Evolutionary conservation across 1,140 invertebrate species (phyloP), one percentile per base, ranked within the genome.

Genomic region (Carcinoscorpius rotundicauda): DNA sequence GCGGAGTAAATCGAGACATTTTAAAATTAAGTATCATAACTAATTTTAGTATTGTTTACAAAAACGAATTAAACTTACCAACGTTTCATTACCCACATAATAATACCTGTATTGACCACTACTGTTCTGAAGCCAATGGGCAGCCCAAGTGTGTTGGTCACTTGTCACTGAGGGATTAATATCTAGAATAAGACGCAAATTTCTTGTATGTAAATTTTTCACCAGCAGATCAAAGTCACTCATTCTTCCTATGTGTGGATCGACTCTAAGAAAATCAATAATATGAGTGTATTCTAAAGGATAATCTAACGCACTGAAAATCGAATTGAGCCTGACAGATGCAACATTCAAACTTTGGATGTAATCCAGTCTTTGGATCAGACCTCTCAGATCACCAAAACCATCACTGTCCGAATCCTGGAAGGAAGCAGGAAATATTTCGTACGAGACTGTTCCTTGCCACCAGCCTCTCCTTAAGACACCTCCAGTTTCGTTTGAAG

Each of bases 401-500:
- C 71, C 71, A 60, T 72, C 70, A 8, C 64, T 76, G 71, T 86
- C 82, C 0, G 85, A 84, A 72, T 90, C 87, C 74, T 87, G 82
- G 73, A 89, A 91, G 57, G 87, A 88, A 0, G 85, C 85, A 4
- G 87, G 87, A 71, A 89, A 89, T 62, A 92, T 83, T 77, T 91
- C 87, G 73, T 91, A 91, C 71, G 91, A 85, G 3, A 89, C 78
- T 62, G 82, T 83, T 10, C 87, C 87, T 78, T 89, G 86, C 79
- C 87, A 88, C 89, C 89, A 93, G 63, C 85, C 52, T 6, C 53
- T 62, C 3, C 29, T 55, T 4, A 29, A 6, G n/a, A 11, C 6
- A 29, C 66, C 64, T 4, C 57, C 51, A 49, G 8, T 60, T 6
- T 59, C 6, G 3, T 10, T 10, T 0, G 53, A 48, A 51, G 60